phyloP scores from a whole-genome alignment of 2,113 vertebrate genomes.

The Tachycineta bicolor region DNA sequence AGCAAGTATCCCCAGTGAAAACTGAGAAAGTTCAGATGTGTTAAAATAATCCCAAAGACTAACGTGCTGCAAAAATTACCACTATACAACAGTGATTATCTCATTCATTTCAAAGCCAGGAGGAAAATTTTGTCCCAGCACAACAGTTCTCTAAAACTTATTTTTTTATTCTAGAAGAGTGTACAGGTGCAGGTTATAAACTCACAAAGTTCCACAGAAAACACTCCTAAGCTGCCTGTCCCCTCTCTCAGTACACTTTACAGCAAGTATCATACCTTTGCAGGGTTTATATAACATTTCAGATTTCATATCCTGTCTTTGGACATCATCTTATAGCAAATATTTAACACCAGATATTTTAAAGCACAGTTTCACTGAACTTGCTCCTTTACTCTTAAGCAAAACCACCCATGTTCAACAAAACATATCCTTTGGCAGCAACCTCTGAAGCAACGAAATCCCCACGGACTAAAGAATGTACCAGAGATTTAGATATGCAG shows the following conservation, averaged over 20 bases:
- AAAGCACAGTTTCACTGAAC: neutral
- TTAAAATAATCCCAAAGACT: neutral
- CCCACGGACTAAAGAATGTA: neutral
- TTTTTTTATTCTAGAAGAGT: neutral
- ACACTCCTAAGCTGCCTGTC: neutral
- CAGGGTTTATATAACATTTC: neutral
- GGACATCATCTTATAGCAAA: neutral
- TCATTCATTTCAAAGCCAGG: neutral
- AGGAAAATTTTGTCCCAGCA: neutral
- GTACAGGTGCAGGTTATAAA: neutral
- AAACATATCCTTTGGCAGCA: neutral
- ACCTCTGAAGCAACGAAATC: neutral
- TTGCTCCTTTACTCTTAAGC: neutral
- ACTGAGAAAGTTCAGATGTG: neutral
- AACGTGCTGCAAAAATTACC: neutral
- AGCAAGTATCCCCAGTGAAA: neutral
- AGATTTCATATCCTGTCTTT: neutral
- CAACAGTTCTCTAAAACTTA: neutral
- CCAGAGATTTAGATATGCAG: conserved; percentile 12
- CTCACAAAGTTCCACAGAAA: neutral
- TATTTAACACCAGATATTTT: neutral
- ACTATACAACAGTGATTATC: neutral
- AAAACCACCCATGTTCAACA: neutral
- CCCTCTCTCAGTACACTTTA: neutral
- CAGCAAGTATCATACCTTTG: neutral